Percentiles rank a stretch among this genome's conserved stretches.
Evolutionary conservation across 2,797 vertebrate genomes (phyloP).

Genomic region (Myioborus miniatus): DNA sequence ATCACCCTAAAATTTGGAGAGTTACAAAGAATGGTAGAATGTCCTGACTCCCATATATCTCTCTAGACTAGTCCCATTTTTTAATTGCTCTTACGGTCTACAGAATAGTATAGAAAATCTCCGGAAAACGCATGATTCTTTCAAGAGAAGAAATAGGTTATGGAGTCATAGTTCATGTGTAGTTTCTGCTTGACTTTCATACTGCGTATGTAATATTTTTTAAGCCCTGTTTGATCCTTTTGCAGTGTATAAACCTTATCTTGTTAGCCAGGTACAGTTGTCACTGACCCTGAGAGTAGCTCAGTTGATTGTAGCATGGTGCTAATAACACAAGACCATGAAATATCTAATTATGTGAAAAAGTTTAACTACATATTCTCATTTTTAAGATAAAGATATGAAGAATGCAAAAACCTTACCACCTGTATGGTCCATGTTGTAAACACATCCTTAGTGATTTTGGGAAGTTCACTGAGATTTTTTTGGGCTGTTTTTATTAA

Average conservation of each 20-base stretch:
- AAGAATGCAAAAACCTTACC: not conserved
- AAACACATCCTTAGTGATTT: not conserved
- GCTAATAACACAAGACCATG: too few relatives aligned
- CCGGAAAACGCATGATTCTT: not conserved
- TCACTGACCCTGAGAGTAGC: not conserved
- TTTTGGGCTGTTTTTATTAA: accelerated
- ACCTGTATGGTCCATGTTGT: not conserved
- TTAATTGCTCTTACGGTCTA: not conserved
- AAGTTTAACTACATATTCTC: not conserved
- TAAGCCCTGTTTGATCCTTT: not conserved
- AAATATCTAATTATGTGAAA: not conserved
- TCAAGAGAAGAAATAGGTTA: not conserved
- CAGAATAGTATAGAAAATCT: not conserved
- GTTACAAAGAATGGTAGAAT: not conserved
- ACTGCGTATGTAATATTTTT: not conserved
- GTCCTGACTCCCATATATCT: accelerated
- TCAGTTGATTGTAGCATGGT: not conserved
- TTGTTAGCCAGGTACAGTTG: not conserved
- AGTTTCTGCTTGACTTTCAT: not conserved
- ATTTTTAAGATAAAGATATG: not conserved
- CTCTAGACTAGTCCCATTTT: not conserved
- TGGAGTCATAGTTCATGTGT: not conserved
- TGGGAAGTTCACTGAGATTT: accelerated
- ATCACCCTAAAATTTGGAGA: not conserved
- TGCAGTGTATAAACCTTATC: not conserved